These are phyloP conservation scores for Cottus gobio DNA, from an alignment of 2,113 vertebrate genomes.

Conservation along the genomic window DNA sequence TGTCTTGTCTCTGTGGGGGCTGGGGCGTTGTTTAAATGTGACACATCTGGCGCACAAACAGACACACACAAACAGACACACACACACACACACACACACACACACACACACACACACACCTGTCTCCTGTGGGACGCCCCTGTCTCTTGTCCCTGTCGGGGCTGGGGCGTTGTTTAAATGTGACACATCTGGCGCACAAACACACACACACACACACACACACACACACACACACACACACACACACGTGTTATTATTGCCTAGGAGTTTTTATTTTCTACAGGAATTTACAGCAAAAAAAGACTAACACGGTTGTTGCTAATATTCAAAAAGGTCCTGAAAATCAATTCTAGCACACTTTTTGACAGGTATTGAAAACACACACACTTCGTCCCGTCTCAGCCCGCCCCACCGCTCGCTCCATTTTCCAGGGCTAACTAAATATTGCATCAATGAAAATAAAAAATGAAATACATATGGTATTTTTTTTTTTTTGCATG, in stretches of 20 bases:
- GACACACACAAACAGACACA: no score
- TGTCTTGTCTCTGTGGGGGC: no score
- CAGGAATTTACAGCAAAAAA: conserved; percentile 61
- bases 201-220: no score
- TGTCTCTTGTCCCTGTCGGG: no score
- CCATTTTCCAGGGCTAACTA: conserved; percentile 24
- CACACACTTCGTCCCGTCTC: conserved; percentile 22
- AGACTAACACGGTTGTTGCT: conserved; percentile 59
- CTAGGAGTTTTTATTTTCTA: conserved; percentile 57
- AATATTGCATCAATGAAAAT: conserved; percentile 23
- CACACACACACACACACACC: no score
- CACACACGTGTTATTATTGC: conserved; percentile 57
- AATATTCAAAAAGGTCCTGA: conserved; percentile 57
- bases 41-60: no score
- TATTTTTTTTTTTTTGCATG: conserved; percentile 25
- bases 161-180: no score
- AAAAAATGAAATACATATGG: not conserved
- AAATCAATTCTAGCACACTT: conserved; percentile 60
- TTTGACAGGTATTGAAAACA: conserved; percentile 68
- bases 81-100: no score
- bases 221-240: no score
- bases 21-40: no score
- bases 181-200: no score
- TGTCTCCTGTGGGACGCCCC: no score
- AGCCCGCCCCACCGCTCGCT: not conserved